Conservation (phyloP, 2,797 vertebrate genomes). For the Channa striata region DNA sequence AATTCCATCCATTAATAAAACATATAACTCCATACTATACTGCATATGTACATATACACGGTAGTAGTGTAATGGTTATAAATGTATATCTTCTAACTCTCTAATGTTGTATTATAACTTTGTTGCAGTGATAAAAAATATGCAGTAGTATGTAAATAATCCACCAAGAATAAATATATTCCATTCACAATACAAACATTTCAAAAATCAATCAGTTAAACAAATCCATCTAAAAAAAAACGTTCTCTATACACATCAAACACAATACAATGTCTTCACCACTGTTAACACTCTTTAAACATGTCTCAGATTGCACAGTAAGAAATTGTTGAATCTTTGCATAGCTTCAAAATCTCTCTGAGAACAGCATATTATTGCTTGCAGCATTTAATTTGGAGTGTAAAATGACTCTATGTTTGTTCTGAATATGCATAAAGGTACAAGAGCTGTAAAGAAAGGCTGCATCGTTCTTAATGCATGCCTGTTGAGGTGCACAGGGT, state of each 20-base stretch:
- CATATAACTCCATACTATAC: not conserved
- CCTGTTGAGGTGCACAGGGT: slow-evolving; percentile 14
- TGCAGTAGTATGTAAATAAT: slow-evolving; percentile 4
- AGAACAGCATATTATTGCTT: slow-evolving; percentile 32
- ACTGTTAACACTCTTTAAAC: slow-evolving; percentile 26
- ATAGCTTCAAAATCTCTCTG: slow-evolving; percentile 49
- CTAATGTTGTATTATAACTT: not conserved
- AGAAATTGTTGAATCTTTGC: slow-evolving; percentile 38
- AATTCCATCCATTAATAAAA: slow-evolving; percentile 11
- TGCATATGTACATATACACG: not conserved
- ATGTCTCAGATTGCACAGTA: slow-evolving; percentile 18
- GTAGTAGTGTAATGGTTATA: not conserved
- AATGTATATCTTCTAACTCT: not conserved
- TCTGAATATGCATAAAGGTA: slow-evolving; percentile 2
- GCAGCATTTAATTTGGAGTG: slow-evolving; percentile 21
- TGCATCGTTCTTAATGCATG: not conserved
- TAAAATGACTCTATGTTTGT: not conserved
- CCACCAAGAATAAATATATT: slow-evolving; percentile 41
- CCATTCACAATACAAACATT: slow-evolving; percentile 27
- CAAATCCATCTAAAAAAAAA: slow-evolving; percentile 43
- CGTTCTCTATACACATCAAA: not conserved
- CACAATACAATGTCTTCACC: slow-evolving; percentile 10
- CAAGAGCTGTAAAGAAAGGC: slow-evolving; percentile 13
- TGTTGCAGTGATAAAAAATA: slow-evolving; percentile 8
- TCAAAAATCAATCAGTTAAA: slow-evolving; percentile 41